Conservation (phyloP, 2,797 vertebrate species). For the Babyrousa celebensis region DNA sequence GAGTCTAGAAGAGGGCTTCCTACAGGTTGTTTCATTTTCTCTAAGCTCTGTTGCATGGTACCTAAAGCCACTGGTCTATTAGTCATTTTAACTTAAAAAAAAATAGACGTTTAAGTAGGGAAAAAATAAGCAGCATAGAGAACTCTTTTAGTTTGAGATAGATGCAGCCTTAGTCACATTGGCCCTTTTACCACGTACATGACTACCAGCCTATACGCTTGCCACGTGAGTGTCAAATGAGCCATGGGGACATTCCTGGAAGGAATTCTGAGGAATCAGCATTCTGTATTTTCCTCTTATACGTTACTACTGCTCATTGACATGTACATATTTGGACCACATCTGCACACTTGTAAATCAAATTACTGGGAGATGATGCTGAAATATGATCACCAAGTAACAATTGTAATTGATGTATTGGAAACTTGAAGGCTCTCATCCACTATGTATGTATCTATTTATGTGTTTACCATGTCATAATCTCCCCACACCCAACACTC, state of each 20-base stretch:
- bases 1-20: neutral
- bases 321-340: neutral
- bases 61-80: neutral
- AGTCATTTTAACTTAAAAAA: conserved; percentile 58
- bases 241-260: neutral
- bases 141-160: neutral
- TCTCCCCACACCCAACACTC: conserved; percentile 30
- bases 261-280: neutral
- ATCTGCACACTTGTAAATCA: conserved; percentile 51
- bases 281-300: neutral
- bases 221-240: neutral
- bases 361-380: neutral
- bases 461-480: neutral
- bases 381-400: neutral
- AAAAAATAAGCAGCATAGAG: neutral
- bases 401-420: neutral
- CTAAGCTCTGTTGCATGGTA: neutral
- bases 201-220: neutral
- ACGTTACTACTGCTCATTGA: neutral
- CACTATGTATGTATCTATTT: neutral
- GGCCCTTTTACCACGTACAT: neutral
- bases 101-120: neutral
- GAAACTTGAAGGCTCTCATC: neutral
- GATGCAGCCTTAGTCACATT: neutral
- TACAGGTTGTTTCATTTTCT: conserved; percentile 51